These are phyloP conservation scores for Prunella fulvescens DNA, from an alignment of 2,113 vertebrate genomes.

Conservation along the genomic window DNA sequence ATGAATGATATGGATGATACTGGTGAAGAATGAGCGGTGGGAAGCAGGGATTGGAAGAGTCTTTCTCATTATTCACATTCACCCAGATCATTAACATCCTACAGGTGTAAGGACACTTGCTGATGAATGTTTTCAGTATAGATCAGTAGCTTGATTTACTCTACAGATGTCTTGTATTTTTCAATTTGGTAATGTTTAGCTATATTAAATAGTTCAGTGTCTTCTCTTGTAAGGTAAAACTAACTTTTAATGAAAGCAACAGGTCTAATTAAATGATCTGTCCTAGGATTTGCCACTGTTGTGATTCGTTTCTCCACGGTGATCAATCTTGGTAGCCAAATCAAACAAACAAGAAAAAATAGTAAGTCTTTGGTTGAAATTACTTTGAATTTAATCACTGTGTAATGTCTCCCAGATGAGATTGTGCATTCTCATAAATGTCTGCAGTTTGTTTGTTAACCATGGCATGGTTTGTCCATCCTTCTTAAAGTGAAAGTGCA, in stretches of 20 bases:
- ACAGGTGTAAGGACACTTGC: neutral
- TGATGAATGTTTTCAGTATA: neutral
- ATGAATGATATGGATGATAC: neutral
- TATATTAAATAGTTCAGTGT: neutral
- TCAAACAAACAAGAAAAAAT: conserved; percentile 20
- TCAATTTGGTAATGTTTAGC: neutral
- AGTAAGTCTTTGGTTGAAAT: conserved; percentile 32
- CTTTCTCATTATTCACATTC: neutral
- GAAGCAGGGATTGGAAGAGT: neutral
- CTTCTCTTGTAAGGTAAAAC: neutral
- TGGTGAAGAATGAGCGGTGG: neutral
- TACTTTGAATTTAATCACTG: conserved; percentile 26
- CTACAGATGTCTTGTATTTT: neutral
- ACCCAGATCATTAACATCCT: neutral
- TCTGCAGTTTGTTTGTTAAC: neutral
- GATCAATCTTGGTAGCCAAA: conserved; percentile 39
- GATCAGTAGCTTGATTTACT: neutral
- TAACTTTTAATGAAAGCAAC: conserved; percentile 10
- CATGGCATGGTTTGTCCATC: neutral
- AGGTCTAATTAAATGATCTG: conserved; percentile 23
- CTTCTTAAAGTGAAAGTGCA: neutral
- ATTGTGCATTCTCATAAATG: neutral
- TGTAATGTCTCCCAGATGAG: conserved; percentile 19
- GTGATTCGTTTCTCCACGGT: conserved; percentile 8
- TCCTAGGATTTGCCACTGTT: conserved; percentile 34